Percentiles rank a stretch among this genome's conserved stretches.
phyloP scores from a whole-genome alignment of 2,888 invertebrate species.

The Ceratothoa steindachneri region DNA sequence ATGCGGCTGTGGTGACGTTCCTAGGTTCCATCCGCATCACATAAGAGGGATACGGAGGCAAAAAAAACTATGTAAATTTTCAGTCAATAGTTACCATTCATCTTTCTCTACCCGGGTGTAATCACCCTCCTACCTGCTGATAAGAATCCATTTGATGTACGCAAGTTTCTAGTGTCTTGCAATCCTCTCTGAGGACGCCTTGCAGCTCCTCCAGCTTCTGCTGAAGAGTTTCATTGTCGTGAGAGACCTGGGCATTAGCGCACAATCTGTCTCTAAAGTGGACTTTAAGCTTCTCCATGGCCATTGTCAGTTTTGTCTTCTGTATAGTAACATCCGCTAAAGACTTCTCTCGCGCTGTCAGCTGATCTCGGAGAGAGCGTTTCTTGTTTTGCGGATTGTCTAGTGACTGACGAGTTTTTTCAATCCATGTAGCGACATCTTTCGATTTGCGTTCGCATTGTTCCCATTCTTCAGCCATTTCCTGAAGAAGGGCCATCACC shows the following conservation, averaged over 20 bases:
- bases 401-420: slow-evolving; percentile 71
- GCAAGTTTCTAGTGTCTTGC: slow-evolving; percentile 66
- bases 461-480: slow-evolving; percentile 91
- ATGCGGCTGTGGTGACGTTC: no score
- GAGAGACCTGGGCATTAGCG: slow-evolving; percentile 70
- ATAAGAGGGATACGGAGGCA: no score
- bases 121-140: slow-evolving; percentile 61
- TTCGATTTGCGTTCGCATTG: slow-evolving; percentile 90
- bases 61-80: no score
- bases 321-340: slow-evolving; percentile 81
- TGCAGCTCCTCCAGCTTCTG: slow-evolving; percentile 66
- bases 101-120: no score
- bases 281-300: slow-evolving; percentile 83
- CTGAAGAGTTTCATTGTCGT: slow-evolving; percentile 67
- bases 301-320: slow-evolving; percentile 80
- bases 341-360: slow-evolving; percentile 78
- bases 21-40: no score
- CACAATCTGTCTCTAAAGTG: slow-evolving; percentile 81
- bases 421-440: slow-evolving; percentile 83
- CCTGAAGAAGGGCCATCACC: slow-evolving; percentile 75
- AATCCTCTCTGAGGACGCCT: slow-evolving; percentile 63
- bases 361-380: slow-evolving; percentile 80
- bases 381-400: slow-evolving; percentile 79
- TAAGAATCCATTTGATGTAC: slow-evolving; percentile 81
- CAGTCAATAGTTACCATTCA: no score